Percentiles rank a stretch among this genome's conserved stretches.
Conservation (phyloP, 1,140 invertebrate species). For the Gerris buenoi region DNA sequence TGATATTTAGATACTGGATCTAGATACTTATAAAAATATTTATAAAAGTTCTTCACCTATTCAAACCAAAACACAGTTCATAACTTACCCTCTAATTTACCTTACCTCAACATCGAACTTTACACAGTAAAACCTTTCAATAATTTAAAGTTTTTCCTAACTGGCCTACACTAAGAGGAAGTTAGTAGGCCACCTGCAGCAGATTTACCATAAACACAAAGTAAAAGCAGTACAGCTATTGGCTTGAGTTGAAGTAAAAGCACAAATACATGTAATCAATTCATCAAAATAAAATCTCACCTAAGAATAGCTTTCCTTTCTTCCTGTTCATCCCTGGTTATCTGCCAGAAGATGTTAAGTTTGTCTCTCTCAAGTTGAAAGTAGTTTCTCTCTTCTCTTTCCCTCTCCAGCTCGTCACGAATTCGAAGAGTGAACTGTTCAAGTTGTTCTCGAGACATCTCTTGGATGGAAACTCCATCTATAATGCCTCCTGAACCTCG, state of each 20-base stretch:
- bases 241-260: neutral
- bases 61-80: too few relatives aligned
- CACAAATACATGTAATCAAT: neutral
- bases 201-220: neutral
- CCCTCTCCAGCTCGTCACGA: conserved; percentile 81
- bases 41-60: too few relatives aligned
- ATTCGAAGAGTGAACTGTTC: conserved; percentile 73
- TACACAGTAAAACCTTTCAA: too few relatives aligned
- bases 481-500: conserved; percentile 44
- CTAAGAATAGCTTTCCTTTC: conserved; percentile 55
- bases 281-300: too few relatives aligned
- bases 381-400: conserved; percentile 86
- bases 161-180: too few relatives aligned
- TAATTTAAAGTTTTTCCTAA: too few relatives aligned
- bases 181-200: too few relatives aligned
- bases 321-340: conserved; percentile 66
- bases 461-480: conserved; percentile 77
- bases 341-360: conserved; percentile 86
- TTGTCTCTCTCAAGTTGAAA: conserved; percentile 91
- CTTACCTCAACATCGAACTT: too few relatives aligned
- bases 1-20: too few relatives aligned
- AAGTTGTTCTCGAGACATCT: conserved; percentile 86
- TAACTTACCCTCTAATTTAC: too few relatives aligned
- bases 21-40: too few relatives aligned
- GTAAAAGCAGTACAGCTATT: neutral